phyloP scores from a whole-genome alignment of 2,113 vertebrate genomes.

The Centropus unirufus region DNA sequence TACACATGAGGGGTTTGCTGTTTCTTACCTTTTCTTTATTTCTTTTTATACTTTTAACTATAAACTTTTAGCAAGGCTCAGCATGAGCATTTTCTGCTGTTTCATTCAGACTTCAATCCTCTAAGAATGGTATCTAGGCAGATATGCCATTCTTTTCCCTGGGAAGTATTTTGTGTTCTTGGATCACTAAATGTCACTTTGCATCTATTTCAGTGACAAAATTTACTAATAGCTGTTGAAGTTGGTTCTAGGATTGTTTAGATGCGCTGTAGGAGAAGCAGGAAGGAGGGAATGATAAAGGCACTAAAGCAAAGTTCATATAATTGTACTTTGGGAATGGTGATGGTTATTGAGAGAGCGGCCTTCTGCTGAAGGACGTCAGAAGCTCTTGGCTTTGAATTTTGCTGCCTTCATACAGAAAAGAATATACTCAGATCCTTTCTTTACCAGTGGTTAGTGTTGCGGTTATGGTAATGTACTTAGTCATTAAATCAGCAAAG shows the following conservation, averaged over 20 bases:
- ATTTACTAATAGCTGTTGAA: neutral
- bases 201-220: neutral
- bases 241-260: neutral
- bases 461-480: neutral
- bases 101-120: neutral
- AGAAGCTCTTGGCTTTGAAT: neutral
- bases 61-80: constrained; percentile 32
- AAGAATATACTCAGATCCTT: neutral
- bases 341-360: neutral
- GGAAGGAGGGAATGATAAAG: neutral
- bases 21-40: neutral
- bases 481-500: neutral
- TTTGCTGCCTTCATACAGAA: neutral
- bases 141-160: neutral
- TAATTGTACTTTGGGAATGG: neutral
- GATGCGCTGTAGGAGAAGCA: neutral
- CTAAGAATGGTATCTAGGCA: neutral
- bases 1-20: neutral
- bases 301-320: neutral
- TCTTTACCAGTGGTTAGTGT: neutral
- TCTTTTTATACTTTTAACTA: neutral
- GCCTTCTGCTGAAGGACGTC: neutral
- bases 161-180: constrained; percentile 7
- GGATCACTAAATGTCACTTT: neutral
- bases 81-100: neutral